Evolutionary conservation across 23 tunicate species (phyloP), one percentile per base, ranked within the genome.

Genomic region (Halocynthia roretzi): DNA sequence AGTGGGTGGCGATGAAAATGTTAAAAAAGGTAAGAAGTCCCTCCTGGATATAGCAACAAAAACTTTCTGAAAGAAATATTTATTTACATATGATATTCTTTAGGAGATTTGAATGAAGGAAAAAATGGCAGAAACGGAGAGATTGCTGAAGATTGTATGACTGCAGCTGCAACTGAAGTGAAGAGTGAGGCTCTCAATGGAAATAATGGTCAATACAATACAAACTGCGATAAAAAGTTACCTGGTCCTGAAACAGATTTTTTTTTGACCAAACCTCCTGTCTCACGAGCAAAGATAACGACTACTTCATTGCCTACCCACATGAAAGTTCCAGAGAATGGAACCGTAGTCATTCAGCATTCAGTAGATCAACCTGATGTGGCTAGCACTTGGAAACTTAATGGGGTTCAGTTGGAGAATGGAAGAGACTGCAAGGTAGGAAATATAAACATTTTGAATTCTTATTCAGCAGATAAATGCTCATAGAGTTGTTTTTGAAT

Each of bases 311-410:
- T 76, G 6, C 74, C 86, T 9, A 19, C 80, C 2, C 44, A 40
- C 50, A 83, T 83, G 81, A 62, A 73, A 67, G 87, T 83, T 56
- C 87, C 80, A 8, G 87, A 83, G 56, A 57, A 44, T 9, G 87
- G 87, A n/a, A 83, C 87, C 51, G 17, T 83, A 9, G 65, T 83
- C 10, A n/a, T 83, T n/a, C 87, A 83, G 71, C 87, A 83, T 60
- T 44, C 17, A 14, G 23, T 83, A 10, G 62, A 69, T 44, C 55
- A 75, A 48, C 31, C 6, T 8, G 57, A 73, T 50, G 87, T 68
- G 10, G 62, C 52, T 12, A 76, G 81, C 51, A 61, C 50, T 2
- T 83, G 87, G 87, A 48, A 40, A 53, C 54, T 83, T 49, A 67
- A 69, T 68, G 87, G 87, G 12, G 68, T 54, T 71, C 21, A 71